phyloP scores from a whole-genome alignment of 2,797 vertebrate species.

The Peromyscus attwateri region DNA sequence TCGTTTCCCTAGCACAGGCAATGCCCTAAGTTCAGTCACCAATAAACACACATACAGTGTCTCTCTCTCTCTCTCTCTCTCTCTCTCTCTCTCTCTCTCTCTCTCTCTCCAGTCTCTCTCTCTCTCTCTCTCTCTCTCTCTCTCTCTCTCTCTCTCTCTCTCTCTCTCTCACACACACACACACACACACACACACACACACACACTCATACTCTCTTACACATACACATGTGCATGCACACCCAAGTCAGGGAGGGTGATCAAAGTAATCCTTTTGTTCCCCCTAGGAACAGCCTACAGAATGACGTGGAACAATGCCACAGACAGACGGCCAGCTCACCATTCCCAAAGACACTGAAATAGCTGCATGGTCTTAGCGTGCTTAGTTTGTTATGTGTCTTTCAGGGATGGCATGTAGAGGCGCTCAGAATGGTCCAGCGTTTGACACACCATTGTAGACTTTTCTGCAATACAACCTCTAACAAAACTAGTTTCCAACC shows the following conservation, averaged over 20 bases:
- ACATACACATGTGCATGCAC: background rate
- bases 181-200: background rate
- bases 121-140: no score
- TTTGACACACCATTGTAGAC: background rate
- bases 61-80: no score
- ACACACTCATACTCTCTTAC: background rate
- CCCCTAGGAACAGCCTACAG: background rate
- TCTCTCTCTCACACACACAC: no score
- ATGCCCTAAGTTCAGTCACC: background rate
- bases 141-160: no score
- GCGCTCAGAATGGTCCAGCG: background rate
- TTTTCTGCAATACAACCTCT: background rate
- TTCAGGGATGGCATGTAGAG: background rate
- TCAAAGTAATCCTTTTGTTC: background rate
- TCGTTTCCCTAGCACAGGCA: background rate
- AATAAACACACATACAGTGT: background rate
- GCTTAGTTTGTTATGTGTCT: background rate
- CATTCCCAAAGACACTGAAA: conserved; percentile 9
- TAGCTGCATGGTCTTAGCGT: background rate
- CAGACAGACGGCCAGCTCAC: conserved; percentile 68
- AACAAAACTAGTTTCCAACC: background rate
- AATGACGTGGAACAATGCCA: conserved; percentile 81
- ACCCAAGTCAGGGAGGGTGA: background rate
- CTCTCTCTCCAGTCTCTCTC: no score
- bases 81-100: no score